phyloP scores from a whole-genome alignment of 2,113 vertebrate genomes.

The Lethenteron camtschaticum region DNA sequence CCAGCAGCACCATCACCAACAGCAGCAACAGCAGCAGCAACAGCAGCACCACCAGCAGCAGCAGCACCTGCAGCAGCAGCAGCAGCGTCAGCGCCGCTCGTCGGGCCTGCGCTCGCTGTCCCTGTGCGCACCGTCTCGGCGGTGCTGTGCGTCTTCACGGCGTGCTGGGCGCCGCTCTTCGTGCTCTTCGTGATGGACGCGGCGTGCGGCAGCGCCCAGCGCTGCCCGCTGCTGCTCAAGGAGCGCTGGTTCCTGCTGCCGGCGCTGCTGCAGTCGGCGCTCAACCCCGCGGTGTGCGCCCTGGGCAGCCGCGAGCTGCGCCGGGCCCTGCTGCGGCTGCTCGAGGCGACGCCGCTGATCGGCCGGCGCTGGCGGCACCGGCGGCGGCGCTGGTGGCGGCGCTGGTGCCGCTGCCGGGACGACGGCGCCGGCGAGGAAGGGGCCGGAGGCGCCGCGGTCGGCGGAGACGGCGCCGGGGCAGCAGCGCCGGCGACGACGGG shows the following conservation, averaged over 20 bases:
- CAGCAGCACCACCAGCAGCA: too few relatives aligned
- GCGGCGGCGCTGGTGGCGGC: too few relatives aligned
- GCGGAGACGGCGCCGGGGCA: too few relatives aligned
- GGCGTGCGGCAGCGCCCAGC: slow-evolving; percentile 39
- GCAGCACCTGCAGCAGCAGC: too few relatives aligned
- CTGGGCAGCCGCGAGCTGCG: slow-evolving; percentile 95
- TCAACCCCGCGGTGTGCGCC: slow-evolving; percentile 90
- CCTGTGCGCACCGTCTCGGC: slow-evolving; percentile 87
- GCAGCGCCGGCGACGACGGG: too few relatives aligned
- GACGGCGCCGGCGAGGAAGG: too few relatives aligned
- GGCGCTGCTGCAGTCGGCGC: slow-evolving; percentile 82
- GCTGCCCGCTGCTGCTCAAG: slow-evolving; percentile 54
- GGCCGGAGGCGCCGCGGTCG: too few relatives aligned
- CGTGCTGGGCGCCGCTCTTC: slow-evolving; percentile 88
- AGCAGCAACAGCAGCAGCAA: too few relatives aligned
- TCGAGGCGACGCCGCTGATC: slow-evolving; percentile 25
- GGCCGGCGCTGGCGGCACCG: slow-evolving; percentile 23
- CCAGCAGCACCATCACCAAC: too few relatives aligned
- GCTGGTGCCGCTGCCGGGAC: too few relatives aligned
- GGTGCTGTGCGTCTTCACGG: slow-evolving; percentile 81
- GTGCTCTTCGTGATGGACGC: slow-evolving; percentile 76
- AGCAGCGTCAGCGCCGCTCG: too few relatives aligned
- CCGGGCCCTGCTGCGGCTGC: slow-evolving; percentile 58
- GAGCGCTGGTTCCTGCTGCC: slow-evolving; percentile 84
- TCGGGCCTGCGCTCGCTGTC: slow-evolving; percentile 33